phyloP scores from a whole-genome alignment of 2,113 vertebrate genomes.

The Nansenia antarctica region DNA sequence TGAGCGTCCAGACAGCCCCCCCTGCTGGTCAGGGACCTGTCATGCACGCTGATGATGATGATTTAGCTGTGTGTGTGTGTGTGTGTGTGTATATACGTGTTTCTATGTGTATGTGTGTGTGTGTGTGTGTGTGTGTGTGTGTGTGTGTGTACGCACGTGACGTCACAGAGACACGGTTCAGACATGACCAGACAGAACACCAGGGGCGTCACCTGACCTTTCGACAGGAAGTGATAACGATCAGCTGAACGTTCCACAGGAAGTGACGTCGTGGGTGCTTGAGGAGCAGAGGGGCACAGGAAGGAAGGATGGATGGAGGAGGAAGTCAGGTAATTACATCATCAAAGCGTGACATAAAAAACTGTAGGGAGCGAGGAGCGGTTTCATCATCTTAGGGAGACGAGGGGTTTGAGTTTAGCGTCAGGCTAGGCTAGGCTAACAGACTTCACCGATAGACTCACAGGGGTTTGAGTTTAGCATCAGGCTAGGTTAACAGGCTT shows the following conservation, averaged over 20 bases:
- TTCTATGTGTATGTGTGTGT: background rate
- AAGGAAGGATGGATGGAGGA: background rate
- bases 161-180: background rate
- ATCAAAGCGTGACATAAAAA: background rate
- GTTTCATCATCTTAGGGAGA: background rate
- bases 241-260: background rate
- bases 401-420: background rate
- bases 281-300: too few relatives aligned
- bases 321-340: background rate
- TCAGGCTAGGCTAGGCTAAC: background rate
- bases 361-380: background rate
- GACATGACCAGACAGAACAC: background rate
- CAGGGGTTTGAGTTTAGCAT: background rate
- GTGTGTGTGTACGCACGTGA: background rate
- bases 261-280: too few relatives aligned
- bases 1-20: conserved; percentile 40
- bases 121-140: conserved; percentile 1
- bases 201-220: background rate
- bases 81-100: background rate
- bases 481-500: background rate
- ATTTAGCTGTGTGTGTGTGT: background rate
- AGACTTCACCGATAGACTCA: too few relatives aligned
- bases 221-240: background rate
- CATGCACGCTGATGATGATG: background rate
- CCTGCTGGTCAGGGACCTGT: conserved; percentile 49